phyloP scores from a whole-genome alignment of 2,113 vertebrate genomes.

The Symphodus melops region DNA sequence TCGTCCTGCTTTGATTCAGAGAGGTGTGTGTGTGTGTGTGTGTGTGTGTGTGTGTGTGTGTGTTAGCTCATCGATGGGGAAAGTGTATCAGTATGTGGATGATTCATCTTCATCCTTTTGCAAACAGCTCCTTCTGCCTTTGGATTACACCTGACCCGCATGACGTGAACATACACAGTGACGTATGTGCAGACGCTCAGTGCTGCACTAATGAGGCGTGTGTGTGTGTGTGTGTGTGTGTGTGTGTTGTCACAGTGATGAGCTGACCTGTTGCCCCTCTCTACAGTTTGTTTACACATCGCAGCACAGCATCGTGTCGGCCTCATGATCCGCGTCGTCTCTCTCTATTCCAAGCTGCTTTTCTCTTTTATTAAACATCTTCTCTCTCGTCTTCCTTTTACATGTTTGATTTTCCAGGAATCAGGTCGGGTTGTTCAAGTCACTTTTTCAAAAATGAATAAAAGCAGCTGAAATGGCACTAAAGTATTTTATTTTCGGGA shows the following conservation, averaged over 20 bases:
- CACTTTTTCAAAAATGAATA: too few relatives aligned
- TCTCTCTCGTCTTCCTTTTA: not conserved
- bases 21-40: too few relatives aligned
- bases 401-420: not conserved
- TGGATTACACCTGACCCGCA: not conserved
- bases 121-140: not conserved
- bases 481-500: too few relatives aligned
- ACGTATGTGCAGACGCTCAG: not conserved
- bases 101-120: conserved; percentile 11
- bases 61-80: too few relatives aligned
- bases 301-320: not conserved
- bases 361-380: not conserved
- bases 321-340: not conserved
- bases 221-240: not conserved
- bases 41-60: too few relatives aligned
- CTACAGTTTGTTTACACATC: conserved; percentile 12
- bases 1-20: too few relatives aligned
- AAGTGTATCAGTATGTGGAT: not conserved
- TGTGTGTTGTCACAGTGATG: too few relatives aligned
- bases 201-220: conserved; percentile 21
- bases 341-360: not conserved
- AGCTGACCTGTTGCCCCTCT: conserved; percentile 4
- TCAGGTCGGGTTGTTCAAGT: too few relatives aligned
- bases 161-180: too few relatives aligned
- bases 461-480: not conserved